phyloP scores from a whole-genome alignment of 30 jellyfish, hydroid and myxozoan genomes.

The Mastigias papua region DNA sequence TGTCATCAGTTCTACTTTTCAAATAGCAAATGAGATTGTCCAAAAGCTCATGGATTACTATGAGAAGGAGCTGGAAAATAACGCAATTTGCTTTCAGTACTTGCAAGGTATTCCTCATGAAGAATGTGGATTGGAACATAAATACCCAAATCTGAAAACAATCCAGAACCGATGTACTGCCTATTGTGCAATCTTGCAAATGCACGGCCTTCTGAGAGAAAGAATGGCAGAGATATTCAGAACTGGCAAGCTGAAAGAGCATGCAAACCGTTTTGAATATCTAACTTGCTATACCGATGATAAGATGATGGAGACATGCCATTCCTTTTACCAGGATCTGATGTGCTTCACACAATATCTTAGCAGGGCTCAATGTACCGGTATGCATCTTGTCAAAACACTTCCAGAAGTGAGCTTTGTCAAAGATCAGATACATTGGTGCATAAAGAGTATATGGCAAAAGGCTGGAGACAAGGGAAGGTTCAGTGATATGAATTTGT shows the following conservation, averaged over 20 bases:
- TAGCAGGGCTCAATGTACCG: not conserved
- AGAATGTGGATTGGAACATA: conserved; percentile 25
- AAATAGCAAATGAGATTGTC: conserved; percentile 1
- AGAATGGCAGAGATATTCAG: conserved; percentile 1
- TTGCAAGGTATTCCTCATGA: conserved; percentile 47
- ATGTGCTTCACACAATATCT: conserved; percentile 26
- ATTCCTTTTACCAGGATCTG: conserved; percentile 38
- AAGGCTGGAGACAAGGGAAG: conserved; percentile 25
- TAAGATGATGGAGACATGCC: conserved; percentile 26
- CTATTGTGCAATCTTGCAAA: conserved; percentile 32
- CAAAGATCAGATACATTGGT: conserved; percentile 68
- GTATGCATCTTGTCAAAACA: conserved; percentile 44
- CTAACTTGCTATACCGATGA: not conserved
- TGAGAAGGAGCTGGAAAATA: conserved; percentile 6
- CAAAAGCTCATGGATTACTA: conserved; percentile 18
- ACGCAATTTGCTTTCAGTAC: conserved; percentile 4
- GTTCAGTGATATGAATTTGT: conserved; percentile 36
- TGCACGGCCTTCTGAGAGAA: conserved; percentile 36
- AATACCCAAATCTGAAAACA: conserved; percentile 10
- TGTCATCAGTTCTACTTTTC: conserved; percentile 8
- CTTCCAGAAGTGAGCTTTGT: conserved; percentile 46
- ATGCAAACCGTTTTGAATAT: not conserved
- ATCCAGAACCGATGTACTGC: conserved; percentile 35
- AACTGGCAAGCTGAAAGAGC: not conserved
- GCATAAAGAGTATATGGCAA: conserved; percentile 8